Percentiles rank a stretch among this genome's conserved stretches.
These are phyloP conservation scores for Tethea ocularis DNA, from an alignment of 2,888 invertebrate genomes.

Conservation along the genomic window DNA sequence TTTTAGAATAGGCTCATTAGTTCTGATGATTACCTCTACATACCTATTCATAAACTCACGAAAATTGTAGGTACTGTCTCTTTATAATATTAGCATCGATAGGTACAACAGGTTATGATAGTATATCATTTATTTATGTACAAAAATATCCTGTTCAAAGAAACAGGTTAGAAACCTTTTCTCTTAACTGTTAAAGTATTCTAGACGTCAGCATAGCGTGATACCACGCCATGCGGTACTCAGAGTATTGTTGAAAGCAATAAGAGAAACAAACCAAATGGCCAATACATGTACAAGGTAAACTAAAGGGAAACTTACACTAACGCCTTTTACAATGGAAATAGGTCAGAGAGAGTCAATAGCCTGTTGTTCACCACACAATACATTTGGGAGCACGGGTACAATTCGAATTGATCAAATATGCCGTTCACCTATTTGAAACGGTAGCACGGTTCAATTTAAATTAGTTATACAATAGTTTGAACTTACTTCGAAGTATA, in stretches of 20 bases:
- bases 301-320: neutral
- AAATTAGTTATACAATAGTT: neutral
- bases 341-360: constrained; percentile 1
- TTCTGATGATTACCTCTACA: no score
- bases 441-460: neutral
- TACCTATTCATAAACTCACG: no score
- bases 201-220: constrained; percentile 1
- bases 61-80: no score
- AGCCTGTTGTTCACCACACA: neutral
- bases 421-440: neutral
- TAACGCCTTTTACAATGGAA: neutral
- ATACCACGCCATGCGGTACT: neutral
- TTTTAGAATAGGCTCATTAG: no score
- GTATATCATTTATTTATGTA: no score
- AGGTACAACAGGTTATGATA: neutral
- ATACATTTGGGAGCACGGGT: neutral
- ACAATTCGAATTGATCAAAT: neutral
- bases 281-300: neutral
- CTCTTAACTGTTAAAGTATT: neutral
- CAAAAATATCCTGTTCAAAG: no score
- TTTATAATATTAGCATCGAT: no score
- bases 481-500: neutral
- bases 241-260: neutral
- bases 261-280: neutral
- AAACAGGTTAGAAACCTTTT: constrained; percentile 3